These are phyloP conservation scores for Propithecus perrieri DNA, from an alignment of 2,797 vertebrate species.

Conservation along the genomic window DNA sequence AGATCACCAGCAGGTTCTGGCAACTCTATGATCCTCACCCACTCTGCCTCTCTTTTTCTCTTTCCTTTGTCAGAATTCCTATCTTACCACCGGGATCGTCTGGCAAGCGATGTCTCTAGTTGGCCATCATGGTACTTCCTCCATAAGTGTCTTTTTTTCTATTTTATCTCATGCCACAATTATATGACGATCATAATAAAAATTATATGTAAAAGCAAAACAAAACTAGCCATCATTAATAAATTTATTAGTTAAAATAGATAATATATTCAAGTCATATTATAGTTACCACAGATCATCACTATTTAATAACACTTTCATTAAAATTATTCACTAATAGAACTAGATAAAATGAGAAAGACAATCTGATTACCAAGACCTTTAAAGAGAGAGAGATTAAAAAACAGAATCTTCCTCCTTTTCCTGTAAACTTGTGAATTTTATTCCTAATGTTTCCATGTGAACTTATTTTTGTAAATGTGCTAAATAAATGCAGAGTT, in stretches of 20 bases:
- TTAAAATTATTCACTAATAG: not conserved
- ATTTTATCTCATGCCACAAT: slow-evolving; percentile 7
- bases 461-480: slow-evolving; percentile 74
- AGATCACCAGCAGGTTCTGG: too few species aligned
- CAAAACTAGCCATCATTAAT: not conserved
- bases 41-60: too few species aligned
- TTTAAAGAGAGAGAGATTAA: not conserved
- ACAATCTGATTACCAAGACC: not conserved
- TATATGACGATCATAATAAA: not conserved
- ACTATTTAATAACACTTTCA: not conserved
- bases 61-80: too few species aligned
- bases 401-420: not conserved
- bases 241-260: not conserved
- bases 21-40: too few species aligned
- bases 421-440: slow-evolving; percentile 63
- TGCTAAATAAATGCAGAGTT: slow-evolving; percentile 77
- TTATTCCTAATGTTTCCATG: slow-evolving; percentile 65
- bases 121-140: too few species aligned
- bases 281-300: not conserved
- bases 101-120: too few species aligned
- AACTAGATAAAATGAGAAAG: not conserved
- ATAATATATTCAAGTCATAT: not conserved
- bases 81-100: too few species aligned
- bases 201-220: not conserved
- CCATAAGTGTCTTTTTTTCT: not conserved